Base-by-base conservation (phyloP, 2,113 vertebrate genomes). In the Circaetus cinerascens region DNA sequence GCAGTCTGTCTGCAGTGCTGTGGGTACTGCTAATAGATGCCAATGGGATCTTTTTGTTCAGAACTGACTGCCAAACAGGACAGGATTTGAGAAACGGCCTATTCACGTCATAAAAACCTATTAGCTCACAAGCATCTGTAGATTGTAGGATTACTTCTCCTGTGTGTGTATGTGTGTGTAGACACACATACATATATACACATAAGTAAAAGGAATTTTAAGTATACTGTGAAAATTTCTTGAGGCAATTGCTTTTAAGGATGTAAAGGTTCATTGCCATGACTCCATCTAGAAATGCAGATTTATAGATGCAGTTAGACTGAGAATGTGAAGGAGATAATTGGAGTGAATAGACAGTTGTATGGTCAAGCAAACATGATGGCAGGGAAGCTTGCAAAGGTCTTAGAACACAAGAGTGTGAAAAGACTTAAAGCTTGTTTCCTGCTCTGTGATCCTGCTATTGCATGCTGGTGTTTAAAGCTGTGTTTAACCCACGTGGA, bases 1-100 rank as follows among this genome's bases (percentile, higher is more conserved):
- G 1, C 23, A 36, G 46, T 3, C 17, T 64, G 45, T 17, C 30
- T 7, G 0, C 0, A 11, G 57, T 4, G 2, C 63, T 46, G n/a
- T 34, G 59, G n/a, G 57, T 88, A 57, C 43, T 2, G 5, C 41
- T 77, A n/a, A 59, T 53, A 69, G 78, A 26, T 27, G 41, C 43
- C 3, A 11, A 57, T 29, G 18, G 64, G 45, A 78, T 40, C 43
- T 78, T 64, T 68, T 75, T 82, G 74, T 86, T 88, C 62, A 66
- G 48, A 93, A 86, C 40, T 40, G n/a, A 34, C 53, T 36, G 26
- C 27, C 22, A 29, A 80, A 63, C 26, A 88, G 45, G 34, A 17
- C 45, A 50, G 27, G 34, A 71, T 56, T 76, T 72, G 53, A 87
- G 50, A 71, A 91, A 60, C 22, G 7, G 32, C 25, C 50, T 81